Evolutionary conservation across 1,140 invertebrate species (phyloP), one percentile per base, ranked within the genome.

Genomic region (Drosophila bipectinata): DNA sequence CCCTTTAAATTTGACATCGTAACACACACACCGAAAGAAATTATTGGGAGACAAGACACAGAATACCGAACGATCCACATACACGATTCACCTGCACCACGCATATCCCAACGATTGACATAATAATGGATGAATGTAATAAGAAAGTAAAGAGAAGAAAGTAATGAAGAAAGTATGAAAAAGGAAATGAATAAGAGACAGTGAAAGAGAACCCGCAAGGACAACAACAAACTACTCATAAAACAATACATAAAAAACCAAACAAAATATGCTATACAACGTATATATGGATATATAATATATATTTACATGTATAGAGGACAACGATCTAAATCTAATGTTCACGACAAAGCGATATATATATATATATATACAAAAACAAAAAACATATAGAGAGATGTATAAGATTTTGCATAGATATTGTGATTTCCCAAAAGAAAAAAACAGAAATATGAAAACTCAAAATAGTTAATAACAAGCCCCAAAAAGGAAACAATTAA

Each of bases 101-200:
- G 84, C 84, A 89, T 89, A 89, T 89, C 84, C 84, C 84, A 89
- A 89, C 84, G 84, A 89, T 75, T 71, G 61, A 88, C 15, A 39
- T 51, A 49, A 39, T 57, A 47, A 47, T 66, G 15, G 14, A 74
- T 26, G 28, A 48, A 32, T 47, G 51, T 18, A 41, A 12, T 8
- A 60, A 26, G 37, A 10, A 34, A 41, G 24, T 32, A 49, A 14
- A 37, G 18, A 18, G 39, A 21, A 60, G n/a, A 24, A 15, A 62
- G 18, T 32, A 9, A 14, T 14, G 21, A 34, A 28, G 26, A 21
- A 15, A 59, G 41, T 49, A 44, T 37, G 32, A 44, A 24, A 53
- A 67, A 41, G 61, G 32, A 54, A 54, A 37, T 8, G n/a, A 34
- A 4, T 28, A 28, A 28, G 26, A 28, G 26, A 28, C 5, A 28